Conservation (phyloP, 2,113 vertebrate species). For the Oncorhynchus gorbuscha region DNA sequence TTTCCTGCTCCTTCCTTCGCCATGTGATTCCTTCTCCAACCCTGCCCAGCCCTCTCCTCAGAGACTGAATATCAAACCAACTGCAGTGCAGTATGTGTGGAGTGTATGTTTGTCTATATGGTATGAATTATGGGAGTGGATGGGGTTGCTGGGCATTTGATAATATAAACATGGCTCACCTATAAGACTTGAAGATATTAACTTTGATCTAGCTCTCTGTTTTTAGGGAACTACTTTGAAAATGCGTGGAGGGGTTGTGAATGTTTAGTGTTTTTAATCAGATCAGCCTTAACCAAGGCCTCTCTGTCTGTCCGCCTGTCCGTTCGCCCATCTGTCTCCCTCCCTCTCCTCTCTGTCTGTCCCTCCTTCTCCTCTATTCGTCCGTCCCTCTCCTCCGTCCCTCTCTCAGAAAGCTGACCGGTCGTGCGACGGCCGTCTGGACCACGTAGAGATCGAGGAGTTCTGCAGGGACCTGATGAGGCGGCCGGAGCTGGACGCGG, state of each 20-base stretch:
- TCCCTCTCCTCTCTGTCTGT: not conserved
- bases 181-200: not conserved
- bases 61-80: too few relatives aligned
- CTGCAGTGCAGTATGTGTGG: too few relatives aligned
- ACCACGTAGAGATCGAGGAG: slow-evolving; percentile 88
- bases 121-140: too few relatives aligned
- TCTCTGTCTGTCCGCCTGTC: not conserved
- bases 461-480: slow-evolving; percentile 88
- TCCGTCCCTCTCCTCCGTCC: not conserved
- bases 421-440: slow-evolving; percentile 81
- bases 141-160: not conserved
- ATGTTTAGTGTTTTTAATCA: not conserved
- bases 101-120: too few relatives aligned
- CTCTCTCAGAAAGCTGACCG: slow-evolving; percentile 83
- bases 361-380: not conserved
- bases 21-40: too few relatives aligned
- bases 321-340: not conserved
- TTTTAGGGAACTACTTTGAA: not conserved
- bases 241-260: not conserved
- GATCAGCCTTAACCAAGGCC: not conserved
- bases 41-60: too few relatives aligned
- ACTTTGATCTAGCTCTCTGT: not conserved
- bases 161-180: not conserved
- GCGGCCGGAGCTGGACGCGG: slow-evolving; percentile 86
- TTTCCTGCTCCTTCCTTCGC: too few relatives aligned